Percentiles rank a stretch among this genome's conserved stretches.
phyloP scores from a whole-genome alignment of 2,888 invertebrate genomes.

The Chromoteleia sp. region DNA sequence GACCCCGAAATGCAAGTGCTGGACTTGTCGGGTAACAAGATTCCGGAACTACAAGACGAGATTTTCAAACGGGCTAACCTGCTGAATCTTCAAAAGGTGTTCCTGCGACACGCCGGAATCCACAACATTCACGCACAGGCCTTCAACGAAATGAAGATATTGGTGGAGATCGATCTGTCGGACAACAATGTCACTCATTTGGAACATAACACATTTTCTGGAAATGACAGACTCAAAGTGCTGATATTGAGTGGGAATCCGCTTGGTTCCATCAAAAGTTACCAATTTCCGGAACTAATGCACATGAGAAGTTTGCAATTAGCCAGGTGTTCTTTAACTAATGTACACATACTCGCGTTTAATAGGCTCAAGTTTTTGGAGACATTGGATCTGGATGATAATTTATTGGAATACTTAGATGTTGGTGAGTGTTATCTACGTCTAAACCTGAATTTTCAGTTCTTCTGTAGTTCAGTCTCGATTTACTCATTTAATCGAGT shows the following conservation, averaged over 20 bases:
- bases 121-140: slow-evolving; percentile 92
- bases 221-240: slow-evolving; percentile 92
- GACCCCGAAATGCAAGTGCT: slow-evolving; percentile 93
- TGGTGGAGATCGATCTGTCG: slow-evolving; percentile 94
- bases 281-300: slow-evolving; percentile 93
- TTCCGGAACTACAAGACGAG: slow-evolving; percentile 90
- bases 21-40: slow-evolving; percentile 92
- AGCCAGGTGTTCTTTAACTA: slow-evolving; percentile 91
- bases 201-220: slow-evolving; percentile 92
- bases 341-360: slow-evolving; percentile 92
- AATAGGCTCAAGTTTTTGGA: slow-evolving; percentile 90
- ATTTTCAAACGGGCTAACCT: slow-evolving; percentile 92
- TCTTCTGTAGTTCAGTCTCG: too few species aligned
- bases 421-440: slow-evolving; percentile 82
- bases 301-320: slow-evolving; percentile 93
- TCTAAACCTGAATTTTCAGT: too few species aligned
- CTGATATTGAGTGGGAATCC: slow-evolving; percentile 94
- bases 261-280: slow-evolving; percentile 89
- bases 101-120: slow-evolving; percentile 91
- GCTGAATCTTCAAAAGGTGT: slow-evolving; percentile 93
- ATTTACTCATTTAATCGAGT: too few species aligned
- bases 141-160: slow-evolving; percentile 93
- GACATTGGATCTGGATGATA: slow-evolving; percentile 92
- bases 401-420: slow-evolving; percentile 90
- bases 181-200: slow-evolving; percentile 91